Conservation (phyloP, 2,113 vertebrate species). For the Perca flavescens region DNA sequence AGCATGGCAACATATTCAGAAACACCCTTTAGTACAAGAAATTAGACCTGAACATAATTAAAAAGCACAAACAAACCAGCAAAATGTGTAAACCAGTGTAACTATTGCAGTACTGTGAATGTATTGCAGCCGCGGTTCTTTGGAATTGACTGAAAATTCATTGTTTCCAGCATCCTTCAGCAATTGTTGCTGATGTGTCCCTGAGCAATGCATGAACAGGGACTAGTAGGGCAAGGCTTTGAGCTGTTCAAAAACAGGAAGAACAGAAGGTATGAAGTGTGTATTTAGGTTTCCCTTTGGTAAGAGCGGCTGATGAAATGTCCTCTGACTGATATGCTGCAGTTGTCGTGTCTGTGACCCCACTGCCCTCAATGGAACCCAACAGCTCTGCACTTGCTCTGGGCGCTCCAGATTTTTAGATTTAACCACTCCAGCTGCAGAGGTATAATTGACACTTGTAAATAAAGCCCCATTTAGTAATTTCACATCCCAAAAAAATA, state of each 20-base stretch:
- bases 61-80: neutral
- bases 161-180: slow-evolving; percentile 19
- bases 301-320: slow-evolving; percentile 68
- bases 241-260: neutral
- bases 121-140: neutral
- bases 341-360: slow-evolving; percentile 76
- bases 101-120: neutral
- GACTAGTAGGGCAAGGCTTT: slow-evolving; percentile 47
- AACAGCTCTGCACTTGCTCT: slow-evolving; percentile 58
- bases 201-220: slow-evolving; percentile 60
- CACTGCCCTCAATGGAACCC: slow-evolving; percentile 34
- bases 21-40: neutral
- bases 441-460: neutral
- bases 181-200: slow-evolving; percentile 27
- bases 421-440: slow-evolving; percentile 1
- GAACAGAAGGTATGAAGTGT: slow-evolving; percentile 32
- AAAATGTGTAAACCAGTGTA: neutral
- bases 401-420: slow-evolving; percentile 41
- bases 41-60: neutral
- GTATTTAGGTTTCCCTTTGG: slow-evolving; percentile 65
- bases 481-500: neutral
- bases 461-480: neutral
- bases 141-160: neutral
- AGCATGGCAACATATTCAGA: slow-evolving; percentile 7
- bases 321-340: slow-evolving; percentile 76